Percentiles rank a stretch among this genome's conserved stretches.
These are phyloP conservation scores for Pelecanus crispus DNA, from an alignment of 2,113 vertebrate species.

Conservation along the genomic window DNA sequence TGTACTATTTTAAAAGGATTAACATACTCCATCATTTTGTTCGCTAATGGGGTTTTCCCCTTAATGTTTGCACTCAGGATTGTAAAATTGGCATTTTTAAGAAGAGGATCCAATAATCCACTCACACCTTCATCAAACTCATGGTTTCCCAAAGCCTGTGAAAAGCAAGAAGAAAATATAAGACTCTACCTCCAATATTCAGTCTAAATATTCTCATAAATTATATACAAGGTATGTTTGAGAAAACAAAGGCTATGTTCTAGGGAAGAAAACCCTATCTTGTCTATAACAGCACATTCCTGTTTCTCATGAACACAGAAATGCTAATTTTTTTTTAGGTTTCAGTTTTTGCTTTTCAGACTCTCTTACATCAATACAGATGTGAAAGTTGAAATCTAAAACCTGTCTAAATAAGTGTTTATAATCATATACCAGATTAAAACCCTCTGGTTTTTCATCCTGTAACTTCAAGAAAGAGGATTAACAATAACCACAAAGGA, in stretches of 20 bases:
- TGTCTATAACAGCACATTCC: neutral
- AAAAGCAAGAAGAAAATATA: slow-evolving; percentile 38
- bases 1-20: slow-evolving; percentile 75
- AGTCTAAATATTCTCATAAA: neutral
- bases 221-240: neutral
- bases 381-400: neutral
- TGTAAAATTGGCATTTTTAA: slow-evolving; percentile 75
- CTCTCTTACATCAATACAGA: neutral
- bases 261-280: neutral
- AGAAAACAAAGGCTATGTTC: neutral
- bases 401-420: neutral
- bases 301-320: neutral
- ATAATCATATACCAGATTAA: neutral
- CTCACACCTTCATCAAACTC: slow-evolving; percentile 91
- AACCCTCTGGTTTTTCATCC: neutral
- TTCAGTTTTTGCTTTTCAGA: neutral
- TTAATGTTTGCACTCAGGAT: slow-evolving; percentile 89
- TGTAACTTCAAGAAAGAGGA: neutral
- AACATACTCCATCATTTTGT: slow-evolving; percentile 72
- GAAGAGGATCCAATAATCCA: slow-evolving; percentile 84
- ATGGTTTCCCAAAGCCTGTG: slow-evolving; percentile 89
- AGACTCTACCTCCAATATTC: neutral
- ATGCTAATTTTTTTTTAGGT: neutral
- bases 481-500: neutral
- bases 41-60: slow-evolving; percentile 53